phyloP scores from a whole-genome alignment of 2,888 invertebrate species.

The Eupithecia exiguata region DNA sequence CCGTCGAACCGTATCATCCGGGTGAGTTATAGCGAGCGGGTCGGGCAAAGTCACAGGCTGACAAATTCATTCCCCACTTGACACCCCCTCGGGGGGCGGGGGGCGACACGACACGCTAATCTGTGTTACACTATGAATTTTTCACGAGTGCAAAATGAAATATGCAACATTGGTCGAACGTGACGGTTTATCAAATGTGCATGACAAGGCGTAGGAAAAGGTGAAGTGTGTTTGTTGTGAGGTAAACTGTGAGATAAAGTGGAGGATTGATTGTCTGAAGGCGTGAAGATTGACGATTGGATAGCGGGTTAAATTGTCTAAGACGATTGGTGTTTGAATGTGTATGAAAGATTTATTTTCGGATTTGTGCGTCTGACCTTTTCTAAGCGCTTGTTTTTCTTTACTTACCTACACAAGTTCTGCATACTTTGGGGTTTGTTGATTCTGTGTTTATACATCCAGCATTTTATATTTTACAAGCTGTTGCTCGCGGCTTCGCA shows the following conservation, averaged over 20 bases:
- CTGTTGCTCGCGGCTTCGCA: too few species aligned
- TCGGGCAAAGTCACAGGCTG: conserved; percentile 62
- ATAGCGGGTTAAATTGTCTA: too few species aligned
- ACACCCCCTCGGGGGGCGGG: conserved; percentile 19
- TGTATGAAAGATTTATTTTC: conserved; percentile 1
- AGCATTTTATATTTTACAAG: not conserved
- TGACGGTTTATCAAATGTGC: not conserved
- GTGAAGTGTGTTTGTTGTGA: not conserved
- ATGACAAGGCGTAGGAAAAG: conserved; percentile 1
- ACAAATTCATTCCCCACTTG: conserved; percentile 40
- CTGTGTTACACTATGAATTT: conserved; percentile 68
- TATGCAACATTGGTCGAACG: conserved; percentile 29
- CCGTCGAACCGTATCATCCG: conserved; percentile 42
- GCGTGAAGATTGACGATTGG: not conserved
- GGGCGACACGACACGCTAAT: conserved; percentile 58
- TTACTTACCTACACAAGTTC: not conserved
- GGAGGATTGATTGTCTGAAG: conserved; percentile 3
- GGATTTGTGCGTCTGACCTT: not conserved
- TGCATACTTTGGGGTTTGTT: not conserved
- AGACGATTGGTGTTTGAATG: not conserved
- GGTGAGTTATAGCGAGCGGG: conserved; percentile 67
- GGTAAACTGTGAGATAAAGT: not conserved
- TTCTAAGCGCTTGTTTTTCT: not conserved
- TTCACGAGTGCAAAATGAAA: conserved; percentile 48
- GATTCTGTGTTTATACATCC: not conserved